phyloP scores from a whole-genome alignment of 2,888 invertebrate genomes.

The Lepidochrysops patricia region DNA sequence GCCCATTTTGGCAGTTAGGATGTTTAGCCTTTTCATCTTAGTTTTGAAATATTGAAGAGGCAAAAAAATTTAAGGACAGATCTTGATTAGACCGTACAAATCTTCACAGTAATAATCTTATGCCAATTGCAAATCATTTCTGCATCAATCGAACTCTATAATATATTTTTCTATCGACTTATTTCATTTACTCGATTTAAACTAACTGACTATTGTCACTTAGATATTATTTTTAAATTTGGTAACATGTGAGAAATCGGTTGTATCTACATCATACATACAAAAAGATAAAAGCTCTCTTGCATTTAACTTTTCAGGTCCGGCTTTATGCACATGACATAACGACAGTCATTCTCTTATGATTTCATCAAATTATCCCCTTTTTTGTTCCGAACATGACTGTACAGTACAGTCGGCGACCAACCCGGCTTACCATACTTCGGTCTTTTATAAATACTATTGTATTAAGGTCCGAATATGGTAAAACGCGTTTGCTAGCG shows the following conservation, averaged over 20 bases:
- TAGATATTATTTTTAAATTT: too few species aligned
- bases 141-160: too few species aligned
- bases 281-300: background rate
- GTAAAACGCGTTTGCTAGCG: background rate
- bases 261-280: background rate
- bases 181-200: too few species aligned
- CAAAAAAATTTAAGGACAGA: too few species aligned
- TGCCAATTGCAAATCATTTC: too few species aligned
- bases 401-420: background rate
- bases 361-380: conserved; percentile 8
- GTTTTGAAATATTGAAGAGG: too few species aligned
- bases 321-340: background rate
- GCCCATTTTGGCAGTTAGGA: too few species aligned
- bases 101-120: too few species aligned
- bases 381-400: conserved; percentile 9
- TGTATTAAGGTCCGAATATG: background rate
- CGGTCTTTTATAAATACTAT: background rate
- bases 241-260: background rate
- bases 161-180: too few species aligned
- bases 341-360: conserved; percentile 10
- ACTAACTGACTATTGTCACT: too few species aligned
- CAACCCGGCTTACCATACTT: background rate
- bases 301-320: background rate
- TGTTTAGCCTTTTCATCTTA: too few species aligned
- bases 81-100: too few species aligned